A percentile compares a stretch with the other conserved stretches of the same genome.
phyloP scores from a whole-genome alignment of 2,797 vertebrate species.

The Sebastes wilsoni region DNA sequence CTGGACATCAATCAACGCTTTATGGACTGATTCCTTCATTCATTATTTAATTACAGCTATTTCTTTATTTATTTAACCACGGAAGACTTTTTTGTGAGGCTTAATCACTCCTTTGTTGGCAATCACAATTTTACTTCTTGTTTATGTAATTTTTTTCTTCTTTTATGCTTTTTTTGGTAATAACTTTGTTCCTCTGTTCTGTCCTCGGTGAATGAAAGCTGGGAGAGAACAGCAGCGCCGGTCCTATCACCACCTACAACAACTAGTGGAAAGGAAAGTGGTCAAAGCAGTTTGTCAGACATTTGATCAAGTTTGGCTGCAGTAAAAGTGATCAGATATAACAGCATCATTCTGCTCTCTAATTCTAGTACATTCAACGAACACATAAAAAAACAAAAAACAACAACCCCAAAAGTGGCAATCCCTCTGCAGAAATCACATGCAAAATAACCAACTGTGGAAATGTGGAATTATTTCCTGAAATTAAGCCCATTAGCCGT shows the following conservation, averaged over 20 bases:
- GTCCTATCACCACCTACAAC: conserved; percentile 29
- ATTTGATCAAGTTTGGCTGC: conserved; percentile 48
- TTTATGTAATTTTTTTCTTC: conserved; percentile 59
- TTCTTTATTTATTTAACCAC: conserved; percentile 82
- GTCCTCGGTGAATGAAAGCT: conserved; percentile 39
- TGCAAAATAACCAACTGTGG: conserved; percentile 75
- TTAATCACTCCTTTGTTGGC: conserved; percentile 77
- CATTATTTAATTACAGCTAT: conserved; percentile 83
- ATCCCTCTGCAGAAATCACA: conserved; percentile 67
- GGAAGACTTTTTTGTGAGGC: conserved; percentile 72
- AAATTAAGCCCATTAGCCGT: conserved; percentile 83
- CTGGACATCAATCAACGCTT: conserved; percentile 94
- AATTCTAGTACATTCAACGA: conserved; percentile 48
- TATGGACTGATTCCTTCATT: conserved; percentile 82
- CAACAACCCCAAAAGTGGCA: conserved; percentile 54
- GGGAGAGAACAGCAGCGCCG: conserved; percentile 13
- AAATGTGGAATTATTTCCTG: conserved; percentile 79
- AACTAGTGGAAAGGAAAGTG: conserved; percentile 22
- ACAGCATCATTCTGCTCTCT: conserved; percentile 28
- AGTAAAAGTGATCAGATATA: conserved; percentile 23
- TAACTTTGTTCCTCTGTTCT: conserved; percentile 64
- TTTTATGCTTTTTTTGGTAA: conserved; percentile 45
- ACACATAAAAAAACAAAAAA: conserved; percentile 34
- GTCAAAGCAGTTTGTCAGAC: conserved; percentile 48
- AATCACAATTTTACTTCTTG: conserved; percentile 74